Evolutionary conservation across 2,113 vertebrate species (phyloP).

Genomic region (Tetraodon nigroviridis): DNA sequence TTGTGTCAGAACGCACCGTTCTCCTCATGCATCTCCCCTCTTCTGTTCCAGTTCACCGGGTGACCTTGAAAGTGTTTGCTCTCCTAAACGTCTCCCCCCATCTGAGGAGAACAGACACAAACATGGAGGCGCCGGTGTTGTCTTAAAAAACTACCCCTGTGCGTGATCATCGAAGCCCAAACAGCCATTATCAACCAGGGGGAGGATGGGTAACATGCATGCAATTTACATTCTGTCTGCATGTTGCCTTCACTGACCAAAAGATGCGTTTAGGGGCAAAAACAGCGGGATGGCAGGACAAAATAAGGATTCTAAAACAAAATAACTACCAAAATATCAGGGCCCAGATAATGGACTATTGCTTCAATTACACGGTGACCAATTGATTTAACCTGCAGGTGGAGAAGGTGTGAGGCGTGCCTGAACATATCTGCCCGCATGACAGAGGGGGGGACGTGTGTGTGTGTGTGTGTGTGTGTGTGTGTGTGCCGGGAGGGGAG

Average conservation of each 20-base stretch:
- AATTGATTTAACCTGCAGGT: constrained; percentile 43
- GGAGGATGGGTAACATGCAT: background rate
- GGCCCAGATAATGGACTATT: constrained; percentile 33
- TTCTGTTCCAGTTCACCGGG: constrained; percentile 88
- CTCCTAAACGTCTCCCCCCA: constrained; percentile 81
- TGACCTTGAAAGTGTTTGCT: constrained; percentile 99
- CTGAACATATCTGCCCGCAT: background rate
- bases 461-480: background rate
- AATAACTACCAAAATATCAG: constrained; percentile 31
- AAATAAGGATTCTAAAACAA: background rate
- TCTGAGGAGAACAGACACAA: constrained; percentile 16
- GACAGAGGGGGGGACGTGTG: background rate
- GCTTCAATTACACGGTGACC: constrained; percentile 48
- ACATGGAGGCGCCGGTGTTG: background rate
- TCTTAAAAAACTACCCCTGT: background rate
- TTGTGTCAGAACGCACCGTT: constrained; percentile 93
- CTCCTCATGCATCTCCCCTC: constrained; percentile 88
- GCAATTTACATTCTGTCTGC: constrained; percentile 15
- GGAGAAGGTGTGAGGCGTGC: constrained; percentile 13
- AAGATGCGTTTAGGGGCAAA: background rate
- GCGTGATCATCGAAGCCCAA: background rate
- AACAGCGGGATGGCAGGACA: constrained; percentile 1
- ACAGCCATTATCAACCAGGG: constrained; percentile 1
- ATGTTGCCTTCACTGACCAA: background rate
- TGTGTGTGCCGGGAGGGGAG: constrained; percentile 2